These are phyloP conservation scores for Hippopotamus amphibius DNA, from an alignment of 2,113 vertebrate genomes.

Conservation along the genomic window DNA sequence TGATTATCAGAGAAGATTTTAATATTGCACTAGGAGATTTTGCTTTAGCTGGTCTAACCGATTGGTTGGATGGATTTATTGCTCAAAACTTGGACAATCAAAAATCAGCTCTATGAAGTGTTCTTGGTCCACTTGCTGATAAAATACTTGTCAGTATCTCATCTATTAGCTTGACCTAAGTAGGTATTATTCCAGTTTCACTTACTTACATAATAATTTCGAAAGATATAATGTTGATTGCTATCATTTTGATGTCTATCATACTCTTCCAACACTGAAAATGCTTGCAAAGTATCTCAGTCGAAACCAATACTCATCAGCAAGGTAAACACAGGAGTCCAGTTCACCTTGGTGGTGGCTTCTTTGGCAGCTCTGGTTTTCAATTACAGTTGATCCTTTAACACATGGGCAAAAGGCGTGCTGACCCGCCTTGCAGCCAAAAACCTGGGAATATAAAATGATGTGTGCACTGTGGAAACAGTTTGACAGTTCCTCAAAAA, in stretches of 20 bases:
- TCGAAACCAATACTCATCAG: constrained; percentile 90
- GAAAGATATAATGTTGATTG: constrained; percentile 91
- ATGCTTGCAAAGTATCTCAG: constrained; percentile 92
- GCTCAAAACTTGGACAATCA: constrained; percentile 94
- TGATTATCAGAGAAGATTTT: constrained; percentile 80
- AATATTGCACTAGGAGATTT: constrained; percentile 93
- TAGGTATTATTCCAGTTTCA: constrained; percentile 94
- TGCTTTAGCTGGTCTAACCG: constrained; percentile 83
- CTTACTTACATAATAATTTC: constrained; percentile 91
- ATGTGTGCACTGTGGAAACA: neutral
- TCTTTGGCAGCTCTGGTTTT: constrained; percentile 94
- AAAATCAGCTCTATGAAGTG: constrained; percentile 87
- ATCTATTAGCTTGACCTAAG: constrained; percentile 93
- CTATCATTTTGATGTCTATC: constrained; percentile 94
- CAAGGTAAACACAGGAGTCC: constrained; percentile 93
- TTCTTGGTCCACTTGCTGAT: constrained; percentile 89
- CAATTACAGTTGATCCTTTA: constrained; percentile 80
- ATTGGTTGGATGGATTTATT: neutral
- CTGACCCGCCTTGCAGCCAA: neutral
- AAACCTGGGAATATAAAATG: neutral
- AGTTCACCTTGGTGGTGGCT: constrained; percentile 92
- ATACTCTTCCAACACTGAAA: constrained; percentile 92
- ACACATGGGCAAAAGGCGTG: neutral
- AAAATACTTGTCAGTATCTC: constrained; percentile 95
- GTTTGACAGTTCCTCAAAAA: neutral